Base-by-base conservation (phyloP, 2,797 vertebrate species). In the Lerista edwardsae region DNA sequence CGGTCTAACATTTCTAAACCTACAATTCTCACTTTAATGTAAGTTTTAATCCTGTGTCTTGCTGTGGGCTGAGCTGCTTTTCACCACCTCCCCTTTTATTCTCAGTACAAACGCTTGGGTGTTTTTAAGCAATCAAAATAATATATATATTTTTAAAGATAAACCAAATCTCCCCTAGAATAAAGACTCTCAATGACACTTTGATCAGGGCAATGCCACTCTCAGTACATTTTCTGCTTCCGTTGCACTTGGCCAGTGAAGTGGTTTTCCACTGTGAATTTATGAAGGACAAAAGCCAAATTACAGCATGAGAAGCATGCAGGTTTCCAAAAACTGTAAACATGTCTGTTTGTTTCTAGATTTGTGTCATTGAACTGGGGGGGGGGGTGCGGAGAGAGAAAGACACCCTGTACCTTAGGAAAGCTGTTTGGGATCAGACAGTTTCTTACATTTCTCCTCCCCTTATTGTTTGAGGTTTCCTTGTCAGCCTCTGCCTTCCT, bases 391-490 rank as follows among this genome's bases (percentile, higher is more conserved):
- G n/a, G 73, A 89, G 85, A 31, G 80, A 90, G 90, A 91, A 90
- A 93, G 90, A 93, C 93, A 79, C 88, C 90, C 83, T 75, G 51
- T n/a, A 79, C 90, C 92, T 92, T 90, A 92, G 92, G 92, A 93
- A 94, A 94, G 90, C 90, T 92, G 88, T 84, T 79, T 80, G 90
- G 88, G 85, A 94, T 91, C 90, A 92, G 86, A 89, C 91, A 91
- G 89, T 90, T 90, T 88, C 91, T 89, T 87, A 90, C 82, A 75
- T 88, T 90, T 83, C 93, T 92, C 92, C 93, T 95, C 94, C 94
- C 93, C 72, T 92, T 92, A 95, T 94, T 94, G 94, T 94, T 94
- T 47, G 0, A 19, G 75, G 77, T 82, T 95, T 95, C 94, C 94
- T 94, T 87, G 79, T 85, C 92, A 93, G 91, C 87, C 79, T 93